Base-by-base conservation (phyloP, 2,888 invertebrate species). In the Uloborus plumipes region DNA sequence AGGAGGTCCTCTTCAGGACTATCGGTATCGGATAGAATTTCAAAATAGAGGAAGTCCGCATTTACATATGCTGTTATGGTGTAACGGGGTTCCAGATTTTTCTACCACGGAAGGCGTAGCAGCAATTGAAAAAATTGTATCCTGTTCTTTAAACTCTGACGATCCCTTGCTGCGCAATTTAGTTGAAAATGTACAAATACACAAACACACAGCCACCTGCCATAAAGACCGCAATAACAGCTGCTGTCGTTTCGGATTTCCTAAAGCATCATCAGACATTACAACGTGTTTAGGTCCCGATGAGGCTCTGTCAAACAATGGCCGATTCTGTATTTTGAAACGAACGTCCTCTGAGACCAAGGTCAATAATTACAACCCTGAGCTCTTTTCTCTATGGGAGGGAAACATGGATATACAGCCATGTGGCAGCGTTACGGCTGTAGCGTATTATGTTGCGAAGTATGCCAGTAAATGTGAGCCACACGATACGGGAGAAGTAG, bases 21-120 rank as follows among this genome's bases (percentile, higher is more conserved):
- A 84, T 49, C 84, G 77, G 84, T 77, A 76, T 71, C 72, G 53
- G 18, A 84, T 75, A 7, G 82, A 74, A 84, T 73, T 82, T 58
- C 70, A 58, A 14, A 66, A 75, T 74, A 64, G 65, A 1, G 47
- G 69, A 64, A 84, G 82, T 81, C 71, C 70, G 14, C 71, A 84
- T 51, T 18, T 83, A 31, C 84, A 84, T 61, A 76, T 84, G 72
- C 53, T 77, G 39, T 50, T 84, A 16, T 75, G 82, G 75, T 75
- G 84, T 55, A 16, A 83, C 55, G 59, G 53, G 18, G 58, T 55
- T 39, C 75, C 66, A 31, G 53, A 15, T 20, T 75, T 77, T 53
- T 69, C 69, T n/a, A 77, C 77, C 39, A 61, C 69, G 31, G 70
- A 77, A 70, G 77, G 26, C 53, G 16, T 53, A 62, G 26, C 31